phyloP scores from a whole-genome alignment of 2,888 invertebrate species.

The Cylindroiulus punctatus region DNA sequence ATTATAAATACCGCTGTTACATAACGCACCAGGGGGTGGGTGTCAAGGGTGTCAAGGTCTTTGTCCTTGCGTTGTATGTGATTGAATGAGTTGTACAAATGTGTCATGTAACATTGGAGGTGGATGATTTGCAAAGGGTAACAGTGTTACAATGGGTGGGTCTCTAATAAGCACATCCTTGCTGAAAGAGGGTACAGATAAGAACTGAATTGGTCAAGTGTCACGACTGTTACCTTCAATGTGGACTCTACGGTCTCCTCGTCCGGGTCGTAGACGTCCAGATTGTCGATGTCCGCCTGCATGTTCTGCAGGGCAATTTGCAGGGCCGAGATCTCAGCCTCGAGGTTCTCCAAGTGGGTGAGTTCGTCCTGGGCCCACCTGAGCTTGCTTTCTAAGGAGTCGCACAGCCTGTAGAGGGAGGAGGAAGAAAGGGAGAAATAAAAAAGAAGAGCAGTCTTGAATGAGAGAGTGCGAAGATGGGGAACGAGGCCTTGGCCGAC shows the following conservation, averaged over 20 bases:
- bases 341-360: slow-evolving; percentile 57
- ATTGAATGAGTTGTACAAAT: too few relatives aligned
- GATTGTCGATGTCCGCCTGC: slow-evolving; percentile 74
- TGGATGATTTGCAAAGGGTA: too few relatives aligned
- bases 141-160: too few relatives aligned
- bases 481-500: neutral
- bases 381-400: slow-evolving; percentile 56
- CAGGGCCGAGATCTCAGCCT: slow-evolving; percentile 54
- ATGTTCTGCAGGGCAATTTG: slow-evolving; percentile 56
- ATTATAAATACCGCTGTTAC: too few relatives aligned
- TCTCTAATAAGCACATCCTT: too few relatives aligned
- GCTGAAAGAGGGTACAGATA: too few relatives aligned
- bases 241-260: slow-evolving; percentile 73
- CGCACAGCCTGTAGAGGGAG: slow-evolving; percentile 55
- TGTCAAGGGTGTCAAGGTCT: too few relatives aligned
- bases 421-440: neutral
- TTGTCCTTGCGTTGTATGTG: too few relatives aligned
- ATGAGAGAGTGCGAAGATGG: neutral
- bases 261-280: slow-evolving; percentile 83
- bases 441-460: neutral
- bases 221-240: slow-evolving; percentile 67
- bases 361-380: slow-evolving; percentile 58
- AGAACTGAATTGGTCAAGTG: neutral
- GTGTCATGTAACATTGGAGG: too few relatives aligned
- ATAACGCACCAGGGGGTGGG: too few relatives aligned